These are phyloP conservation scores for Helicoverpa armigera DNA, from an alignment of 1,140 invertebrate species.

Conservation along the genomic window DNA sequence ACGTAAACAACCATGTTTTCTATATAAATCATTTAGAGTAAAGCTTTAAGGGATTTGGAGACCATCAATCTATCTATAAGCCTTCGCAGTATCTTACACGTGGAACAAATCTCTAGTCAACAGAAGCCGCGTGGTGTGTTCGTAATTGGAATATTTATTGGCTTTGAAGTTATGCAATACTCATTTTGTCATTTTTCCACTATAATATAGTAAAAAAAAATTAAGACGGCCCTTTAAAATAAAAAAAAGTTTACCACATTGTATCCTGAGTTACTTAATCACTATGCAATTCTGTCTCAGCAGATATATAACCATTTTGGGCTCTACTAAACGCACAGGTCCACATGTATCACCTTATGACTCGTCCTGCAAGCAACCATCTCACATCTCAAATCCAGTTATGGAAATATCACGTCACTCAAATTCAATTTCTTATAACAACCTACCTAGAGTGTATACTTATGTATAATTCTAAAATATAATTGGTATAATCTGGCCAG, in stretches of 20 bases:
- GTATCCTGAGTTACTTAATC: too few relatives aligned
- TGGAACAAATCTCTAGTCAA: not conserved
- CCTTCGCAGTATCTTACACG: not conserved
- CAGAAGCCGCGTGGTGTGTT: too few relatives aligned
- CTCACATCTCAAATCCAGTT: not conserved
- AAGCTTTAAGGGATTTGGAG: not conserved
- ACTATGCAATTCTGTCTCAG: too few relatives aligned
- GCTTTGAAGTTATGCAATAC: too few relatives aligned
- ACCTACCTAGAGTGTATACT: not conserved
- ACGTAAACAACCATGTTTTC: conserved; percentile 32
- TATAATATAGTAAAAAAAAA: too few relatives aligned
- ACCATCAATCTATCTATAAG: not conserved
- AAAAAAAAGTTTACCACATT: too few relatives aligned
- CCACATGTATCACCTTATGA: not conserved
- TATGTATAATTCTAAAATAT: conserved; percentile 10
- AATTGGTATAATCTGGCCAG: conserved; percentile 19
- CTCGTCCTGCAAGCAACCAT: not conserved
- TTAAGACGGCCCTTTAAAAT: too few relatives aligned
- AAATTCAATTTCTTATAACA: conserved; percentile 22
- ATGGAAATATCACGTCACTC: not conserved
- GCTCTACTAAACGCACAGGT: too few relatives aligned
- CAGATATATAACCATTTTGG: too few relatives aligned
- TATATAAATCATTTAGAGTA: conserved; percentile 23
- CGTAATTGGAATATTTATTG: too few relatives aligned
- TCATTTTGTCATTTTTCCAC: too few relatives aligned